A percentile compares a stretch with the other conserved stretches of the same genome.
phyloP scores from a whole-genome alignment of 2,888 invertebrate species.

The Dioctria linearis region DNA sequence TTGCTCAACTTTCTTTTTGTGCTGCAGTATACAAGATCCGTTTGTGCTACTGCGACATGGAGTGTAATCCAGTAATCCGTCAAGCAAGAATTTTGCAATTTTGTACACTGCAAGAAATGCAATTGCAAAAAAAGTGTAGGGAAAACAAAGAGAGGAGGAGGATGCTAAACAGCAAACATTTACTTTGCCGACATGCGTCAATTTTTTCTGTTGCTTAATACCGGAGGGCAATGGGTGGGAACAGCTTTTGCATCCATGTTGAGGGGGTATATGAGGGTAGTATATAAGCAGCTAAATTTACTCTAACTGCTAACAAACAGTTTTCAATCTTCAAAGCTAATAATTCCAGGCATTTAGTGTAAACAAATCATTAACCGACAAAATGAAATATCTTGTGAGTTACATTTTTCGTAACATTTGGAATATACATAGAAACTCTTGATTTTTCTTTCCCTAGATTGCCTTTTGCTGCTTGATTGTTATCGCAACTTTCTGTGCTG shows the following conservation, averaged over 20 bases:
- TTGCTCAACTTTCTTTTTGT: conserved; percentile 36
- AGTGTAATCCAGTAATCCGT: conserved; percentile 25
- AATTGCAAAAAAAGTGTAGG: conserved; percentile 37
- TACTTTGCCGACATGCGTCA: conserved; percentile 5
- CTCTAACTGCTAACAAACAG: conserved; percentile 28
- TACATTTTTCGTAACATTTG: background rate
- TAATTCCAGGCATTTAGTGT: background rate
- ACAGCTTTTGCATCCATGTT: conserved; percentile 2
- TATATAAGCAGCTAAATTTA: conserved; percentile 48
- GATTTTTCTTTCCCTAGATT: conserved; percentile 8
- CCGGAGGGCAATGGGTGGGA: conserved; percentile 30
- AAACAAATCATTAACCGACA: conserved; percentile 4
- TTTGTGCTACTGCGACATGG: conserved; percentile 7
- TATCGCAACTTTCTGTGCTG: conserved; percentile 7
- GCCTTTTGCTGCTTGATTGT: conserved; percentile 12
- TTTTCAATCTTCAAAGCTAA: conserved; percentile 22
- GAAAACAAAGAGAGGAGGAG: conserved; percentile 31
- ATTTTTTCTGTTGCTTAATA: conserved; percentile 44
- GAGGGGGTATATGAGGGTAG: conserved; percentile 33
- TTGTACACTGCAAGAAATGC: conserved; percentile 23
- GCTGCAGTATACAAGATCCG: background rate
- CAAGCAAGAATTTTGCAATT: conserved; percentile 25
- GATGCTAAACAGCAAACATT: conserved; percentile 7
- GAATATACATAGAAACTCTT: background rate
- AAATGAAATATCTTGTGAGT: conserved; percentile 46